Evolutionary conservation across 2,888 invertebrate species (phyloP), one percentile per base, ranked within the genome.

Genomic region (Miltochrista miniata): DNA sequence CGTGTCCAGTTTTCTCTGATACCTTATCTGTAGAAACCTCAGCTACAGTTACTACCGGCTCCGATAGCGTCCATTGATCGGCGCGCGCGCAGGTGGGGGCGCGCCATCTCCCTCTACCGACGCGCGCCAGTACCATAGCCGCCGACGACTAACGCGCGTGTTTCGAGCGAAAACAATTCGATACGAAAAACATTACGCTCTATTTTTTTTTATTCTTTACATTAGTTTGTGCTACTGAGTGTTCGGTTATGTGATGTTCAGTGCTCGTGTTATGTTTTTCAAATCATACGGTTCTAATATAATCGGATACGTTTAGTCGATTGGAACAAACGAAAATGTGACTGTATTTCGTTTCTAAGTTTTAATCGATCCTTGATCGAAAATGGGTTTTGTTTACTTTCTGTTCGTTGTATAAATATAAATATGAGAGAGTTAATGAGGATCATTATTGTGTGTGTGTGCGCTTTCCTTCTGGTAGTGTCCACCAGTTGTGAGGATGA

Each of bases 251-350:
- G 71, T 68, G 70, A 63, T 68, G 59, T 61, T 59, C 31, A 65
- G 70, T 66, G 61, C 41, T 51, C 59, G 68, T 67, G 66, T 58
- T 45, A 64, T 67, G 71, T 68, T 71, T 61, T 56, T 40, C 42
- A 66, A 60, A 70, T 59, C 52, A 59, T 48, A 52, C 35, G 50
- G 38, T 51, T 70, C 62, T 69, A 72, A 74, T 79, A 75, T 74
- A 71, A 74, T 81, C 82, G 78, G 75, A 76, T 72, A 62, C 44
- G 43, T 56, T 60, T 60, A 71, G 68, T 62, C 54, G 62, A 54
- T 71, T 74, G 77, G 72, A 77, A 79, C 75, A 74, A 72, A 79
- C 80, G 83, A 90, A 90, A 88, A 90, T 90, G 90, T 90, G 90
- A 90, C 90, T 87, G 83, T 69, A 66, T 72, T 73, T 64, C 62